phyloP scores from a whole-genome alignment of 1,140 invertebrate genomes.

The Nasonia longicornis region DNA sequence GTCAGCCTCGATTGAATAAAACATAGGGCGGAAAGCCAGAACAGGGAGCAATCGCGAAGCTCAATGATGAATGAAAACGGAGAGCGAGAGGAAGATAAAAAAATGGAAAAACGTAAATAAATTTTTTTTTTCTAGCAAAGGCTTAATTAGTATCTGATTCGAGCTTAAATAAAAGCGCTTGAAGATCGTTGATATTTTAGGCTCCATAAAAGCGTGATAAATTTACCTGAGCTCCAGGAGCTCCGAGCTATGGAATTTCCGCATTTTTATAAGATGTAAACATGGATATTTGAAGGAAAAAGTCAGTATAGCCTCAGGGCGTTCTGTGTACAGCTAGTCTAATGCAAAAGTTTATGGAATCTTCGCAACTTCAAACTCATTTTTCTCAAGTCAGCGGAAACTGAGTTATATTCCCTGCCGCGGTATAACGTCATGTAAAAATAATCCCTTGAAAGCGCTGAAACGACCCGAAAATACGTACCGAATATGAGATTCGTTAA shows the following conservation, averaged over 20 bases:
- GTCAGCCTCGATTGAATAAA: background rate
- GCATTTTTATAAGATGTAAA: background rate
- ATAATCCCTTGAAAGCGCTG: background rate
- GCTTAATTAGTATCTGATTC: too few relatives aligned
- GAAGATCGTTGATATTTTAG: too few relatives aligned
- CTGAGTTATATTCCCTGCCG: background rate
- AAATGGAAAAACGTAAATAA: background rate
- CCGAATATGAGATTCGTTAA: too few relatives aligned
- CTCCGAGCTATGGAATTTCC: background rate
- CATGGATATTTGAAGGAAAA: background rate
- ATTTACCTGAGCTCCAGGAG: background rate
- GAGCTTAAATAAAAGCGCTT: too few relatives aligned
- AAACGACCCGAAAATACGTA: background rate
- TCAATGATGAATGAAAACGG: background rate
- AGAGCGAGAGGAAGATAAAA: background rate
- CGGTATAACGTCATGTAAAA: too few relatives aligned
- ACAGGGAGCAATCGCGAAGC: background rate
- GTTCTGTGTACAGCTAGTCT: background rate
- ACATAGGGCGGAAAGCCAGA: background rate
- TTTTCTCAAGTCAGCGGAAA: background rate
- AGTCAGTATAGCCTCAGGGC: background rate
- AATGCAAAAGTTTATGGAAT: conserved; percentile 3
- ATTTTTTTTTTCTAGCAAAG: background rate
- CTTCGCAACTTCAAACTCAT: background rate
- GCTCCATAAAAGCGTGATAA: too few relatives aligned